Evolutionary conservation across 2,888 invertebrate species (phyloP).

Genomic region (Prosopocoilus inquinatus): DNA sequence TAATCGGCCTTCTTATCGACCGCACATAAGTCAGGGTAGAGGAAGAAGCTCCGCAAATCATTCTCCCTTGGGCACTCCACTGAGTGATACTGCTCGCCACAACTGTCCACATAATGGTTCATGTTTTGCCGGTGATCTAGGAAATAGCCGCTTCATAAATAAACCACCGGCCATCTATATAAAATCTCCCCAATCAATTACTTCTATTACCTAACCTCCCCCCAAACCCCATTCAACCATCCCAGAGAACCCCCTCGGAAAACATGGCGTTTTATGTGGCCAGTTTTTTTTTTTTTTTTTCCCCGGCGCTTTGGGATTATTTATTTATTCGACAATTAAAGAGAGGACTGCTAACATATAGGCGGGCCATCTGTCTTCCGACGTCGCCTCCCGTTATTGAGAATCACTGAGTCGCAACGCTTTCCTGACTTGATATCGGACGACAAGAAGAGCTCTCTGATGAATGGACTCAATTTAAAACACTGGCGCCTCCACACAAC

Average conservation of each 20-base stretch:
- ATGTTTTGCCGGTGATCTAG: slow-evolving; percentile 44
- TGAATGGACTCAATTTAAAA: slow-evolving; percentile 45
- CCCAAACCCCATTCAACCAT: background rate
- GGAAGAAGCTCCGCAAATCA: slow-evolving; percentile 37
- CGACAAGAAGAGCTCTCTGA: slow-evolving; percentile 43
- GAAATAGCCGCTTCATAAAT: slow-evolving; percentile 47
- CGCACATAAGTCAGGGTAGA: slow-evolving; percentile 28
- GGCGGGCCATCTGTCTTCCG: slow-evolving; percentile 38
- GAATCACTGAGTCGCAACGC: slow-evolving; percentile 37
- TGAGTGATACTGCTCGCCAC: slow-evolving; percentile 37
- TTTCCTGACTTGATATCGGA: slow-evolving; percentile 36
- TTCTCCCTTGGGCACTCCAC: slow-evolving; percentile 36
- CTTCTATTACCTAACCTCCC: slow-evolving; percentile 16
- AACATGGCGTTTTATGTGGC: slow-evolving; percentile 1
- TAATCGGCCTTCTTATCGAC: slow-evolving; percentile 22
- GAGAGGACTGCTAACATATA: slow-evolving; percentile 34
- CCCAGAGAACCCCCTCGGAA: background rate
- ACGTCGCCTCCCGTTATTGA: slow-evolving; percentile 40
- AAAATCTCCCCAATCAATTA: slow-evolving; percentile 47
- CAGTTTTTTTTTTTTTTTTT: too few relatives aligned
- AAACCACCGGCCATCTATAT: slow-evolving; percentile 40
- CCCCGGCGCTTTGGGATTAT: slow-evolving; percentile 22
- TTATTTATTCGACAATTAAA: slow-evolving; percentile 43
- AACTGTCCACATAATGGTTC: slow-evolving; percentile 44
- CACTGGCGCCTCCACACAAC: slow-evolving; percentile 36